Conservation (phyloP, 2,888 invertebrate genomes). For the Cyrtodaria siliqua region DNA sequence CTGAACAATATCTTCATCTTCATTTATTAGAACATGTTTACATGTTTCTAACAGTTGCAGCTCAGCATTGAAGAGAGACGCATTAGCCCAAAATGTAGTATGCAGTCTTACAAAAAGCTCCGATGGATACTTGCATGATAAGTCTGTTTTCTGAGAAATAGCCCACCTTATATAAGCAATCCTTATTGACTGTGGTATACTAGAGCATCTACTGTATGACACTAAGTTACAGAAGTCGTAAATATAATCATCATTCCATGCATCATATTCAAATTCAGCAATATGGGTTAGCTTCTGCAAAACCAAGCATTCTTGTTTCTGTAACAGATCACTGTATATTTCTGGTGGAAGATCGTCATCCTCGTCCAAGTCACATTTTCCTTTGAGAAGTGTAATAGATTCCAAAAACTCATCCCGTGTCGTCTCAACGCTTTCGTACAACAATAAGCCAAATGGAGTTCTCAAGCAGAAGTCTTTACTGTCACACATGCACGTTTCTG, state of each 20-base stretch:
- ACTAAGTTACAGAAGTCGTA: constrained; percentile 39
- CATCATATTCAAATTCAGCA: neutral
- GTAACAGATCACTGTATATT: constrained; percentile 38
- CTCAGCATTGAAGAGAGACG: constrained; percentile 12
- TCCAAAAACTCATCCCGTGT: constrained; percentile 55
- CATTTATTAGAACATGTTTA: neutral
- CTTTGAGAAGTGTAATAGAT: constrained; percentile 34
- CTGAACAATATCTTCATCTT: too few species aligned
- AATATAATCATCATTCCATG: constrained; percentile 31
- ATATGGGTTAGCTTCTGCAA: constrained; percentile 21
- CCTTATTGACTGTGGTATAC: neutral
- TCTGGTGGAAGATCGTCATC: constrained; percentile 54
- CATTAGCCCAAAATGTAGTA: constrained; percentile 24
- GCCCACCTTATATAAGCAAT: neutral
- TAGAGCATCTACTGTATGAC: constrained; percentile 3
- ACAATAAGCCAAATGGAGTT: constrained; percentile 55
- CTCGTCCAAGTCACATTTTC: constrained; percentile 48
- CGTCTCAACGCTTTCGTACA: constrained; percentile 47
- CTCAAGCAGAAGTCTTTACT: constrained; percentile 27
- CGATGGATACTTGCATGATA: neutral
- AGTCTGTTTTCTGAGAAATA: constrained; percentile 3
- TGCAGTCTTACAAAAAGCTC: constrained; percentile 22
- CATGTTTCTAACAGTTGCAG: constrained; percentile 26
- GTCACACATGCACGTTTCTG: constrained; percentile 58
- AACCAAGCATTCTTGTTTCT: constrained; percentile 45